Percentiles rank a stretch among this genome's conserved stretches.
Evolutionary conservation across 37 sponge, comb jelly and placozoan species (phyloP).

Genomic region (Crambe crambe): DNA sequence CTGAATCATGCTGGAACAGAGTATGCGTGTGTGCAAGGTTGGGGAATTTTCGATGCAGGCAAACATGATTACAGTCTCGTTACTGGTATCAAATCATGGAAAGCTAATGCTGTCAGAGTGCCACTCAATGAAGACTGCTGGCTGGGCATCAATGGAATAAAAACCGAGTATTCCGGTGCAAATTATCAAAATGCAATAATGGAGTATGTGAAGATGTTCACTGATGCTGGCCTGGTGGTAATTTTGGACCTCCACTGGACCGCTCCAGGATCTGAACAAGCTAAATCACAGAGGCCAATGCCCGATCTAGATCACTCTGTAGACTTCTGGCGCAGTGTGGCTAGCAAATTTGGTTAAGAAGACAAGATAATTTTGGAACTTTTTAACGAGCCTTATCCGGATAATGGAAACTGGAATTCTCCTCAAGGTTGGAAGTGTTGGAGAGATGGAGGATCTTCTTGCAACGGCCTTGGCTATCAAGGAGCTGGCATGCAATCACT

Average conservation of each 20-base stretch:
- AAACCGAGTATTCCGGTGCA: too few relatives aligned
- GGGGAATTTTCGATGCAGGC: too few relatives aligned
- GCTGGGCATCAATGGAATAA: too few relatives aligned
- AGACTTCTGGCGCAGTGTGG: slow-evolving; percentile 38
- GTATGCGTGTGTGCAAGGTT: too few relatives aligned
- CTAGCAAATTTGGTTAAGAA: slow-evolving; percentile 11
- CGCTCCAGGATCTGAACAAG: slow-evolving; percentile 19
- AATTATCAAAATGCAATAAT: too few relatives aligned
- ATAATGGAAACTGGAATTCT: slow-evolving; percentile 24
- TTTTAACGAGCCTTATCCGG: slow-evolving; percentile 48
- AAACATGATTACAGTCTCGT: too few relatives aligned
- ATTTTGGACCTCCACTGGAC: slow-evolving; percentile 45
- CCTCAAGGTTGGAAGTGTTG: slow-evolving; percentile 30
- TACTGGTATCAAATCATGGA: too few relatives aligned
- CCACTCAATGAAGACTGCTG: too few relatives aligned
- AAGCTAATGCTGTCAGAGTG: too few relatives aligned
- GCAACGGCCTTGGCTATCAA: slow-evolving; percentile 14
- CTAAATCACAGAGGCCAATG: slow-evolving; percentile 32
- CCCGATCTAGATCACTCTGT: slow-evolving; percentile 35
- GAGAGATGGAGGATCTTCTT: slow-evolving; percentile 37
- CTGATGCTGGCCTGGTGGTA: too few relatives aligned
- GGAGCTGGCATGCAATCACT: neutral
- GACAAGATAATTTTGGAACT: slow-evolving; percentile 36
- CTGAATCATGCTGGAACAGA: too few relatives aligned
- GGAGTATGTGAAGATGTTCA: too few relatives aligned